Evolutionary conservation across 2,797 vertebrate species (phyloP), one percentile per base, ranked within the genome.

Genomic region (Momotus momota): DNA sequence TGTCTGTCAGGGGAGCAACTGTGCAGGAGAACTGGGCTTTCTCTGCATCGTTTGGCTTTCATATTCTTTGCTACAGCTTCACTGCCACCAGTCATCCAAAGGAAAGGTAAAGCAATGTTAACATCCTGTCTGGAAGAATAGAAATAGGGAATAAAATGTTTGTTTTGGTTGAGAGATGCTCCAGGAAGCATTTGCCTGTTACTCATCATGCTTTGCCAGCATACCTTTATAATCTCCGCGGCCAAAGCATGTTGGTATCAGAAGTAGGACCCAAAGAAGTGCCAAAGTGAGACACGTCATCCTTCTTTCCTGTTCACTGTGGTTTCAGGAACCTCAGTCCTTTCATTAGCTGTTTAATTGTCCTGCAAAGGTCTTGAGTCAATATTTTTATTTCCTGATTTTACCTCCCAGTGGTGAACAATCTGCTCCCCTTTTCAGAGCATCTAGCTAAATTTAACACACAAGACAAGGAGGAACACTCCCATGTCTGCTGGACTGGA

Each of bases 311-410:
- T 95, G 74, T 74, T 86, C 93, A 66, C 7, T 85, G 95, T 90
- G 92, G 92, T 90, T 96, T 95, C 94, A 92, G 90, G 52, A 95
- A 89, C 92, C 96, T 73, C 81, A 94, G 62, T 73, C 96, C 96
- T 97, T 97, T 98, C 97, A 97, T 97, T 97, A 92, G 81, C 84
- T 96, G 29, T 96, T 97, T 97, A 97, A 98, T 97, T 97, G 94
- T 96, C 95, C 91, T 96, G 90, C 89, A 97, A 97, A 97, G 17
- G 87, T 81, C 95, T 96, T 92, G 46, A 97, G 96, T 98, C 97
- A 98, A 98, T 98, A 98, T 98, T 98, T 97, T 96, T 96, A 96
- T 97, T 98, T 98, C 97, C 97, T 96, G 81, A 96, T 97, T 98
- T 97, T 93, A 97, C 96, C 95, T 98, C 92, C 82, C 86, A 95